Conservation (phyloP, 1,140 invertebrate genomes). For the Heliconius nattereri region DNA sequence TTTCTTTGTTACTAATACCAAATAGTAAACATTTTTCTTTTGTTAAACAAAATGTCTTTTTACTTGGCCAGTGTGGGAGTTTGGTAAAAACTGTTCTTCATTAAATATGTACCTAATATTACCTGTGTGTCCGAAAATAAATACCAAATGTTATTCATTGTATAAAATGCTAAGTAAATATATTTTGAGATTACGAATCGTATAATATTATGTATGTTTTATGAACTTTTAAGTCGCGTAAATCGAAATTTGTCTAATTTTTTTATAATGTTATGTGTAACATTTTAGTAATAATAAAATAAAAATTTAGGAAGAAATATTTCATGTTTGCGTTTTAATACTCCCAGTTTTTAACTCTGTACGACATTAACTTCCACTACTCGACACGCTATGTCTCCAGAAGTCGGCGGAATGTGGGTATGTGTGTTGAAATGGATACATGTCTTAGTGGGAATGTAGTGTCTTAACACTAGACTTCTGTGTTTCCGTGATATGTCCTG, state of each 20-base stretch:
- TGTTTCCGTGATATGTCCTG: too few species aligned
- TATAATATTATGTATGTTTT: slow-evolving; percentile 66
- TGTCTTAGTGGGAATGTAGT: too few species aligned
- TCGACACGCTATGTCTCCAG: too few species aligned
- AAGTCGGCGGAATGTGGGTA: too few species aligned
- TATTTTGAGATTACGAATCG: slow-evolving; percentile 73
- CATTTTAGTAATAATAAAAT: slow-evolving; percentile 75
- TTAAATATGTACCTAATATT: slow-evolving; percentile 23
- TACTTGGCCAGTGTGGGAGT: slow-evolving; percentile 47
- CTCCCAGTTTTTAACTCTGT: background rate
- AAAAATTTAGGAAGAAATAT: slow-evolving; percentile 46
- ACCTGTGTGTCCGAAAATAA: slow-evolving; percentile 40
- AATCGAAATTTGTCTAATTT: slow-evolving; percentile 64
- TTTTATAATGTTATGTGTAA: slow-evolving; percentile 70
- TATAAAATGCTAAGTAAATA: slow-evolving; percentile 62
- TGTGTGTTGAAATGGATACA: too few species aligned
- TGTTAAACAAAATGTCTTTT: slow-evolving; percentile 41
- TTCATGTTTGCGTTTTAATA: slow-evolving; percentile 14
- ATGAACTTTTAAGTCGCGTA: slow-evolving; percentile 53
- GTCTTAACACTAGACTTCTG: too few species aligned
- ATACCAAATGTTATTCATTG: slow-evolving; percentile 71
- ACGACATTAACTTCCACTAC: too few species aligned
- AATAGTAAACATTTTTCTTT: slow-evolving; percentile 26
- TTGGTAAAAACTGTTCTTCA: slow-evolving; percentile 49
- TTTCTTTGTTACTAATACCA: slow-evolving; percentile 28